A percentile compares a stretch with the other conserved stretches of the same genome.
These are phyloP conservation scores for Spilogale gracilis DNA, from an alignment of 2,113 vertebrate genomes.

Conservation along the genomic window DNA sequence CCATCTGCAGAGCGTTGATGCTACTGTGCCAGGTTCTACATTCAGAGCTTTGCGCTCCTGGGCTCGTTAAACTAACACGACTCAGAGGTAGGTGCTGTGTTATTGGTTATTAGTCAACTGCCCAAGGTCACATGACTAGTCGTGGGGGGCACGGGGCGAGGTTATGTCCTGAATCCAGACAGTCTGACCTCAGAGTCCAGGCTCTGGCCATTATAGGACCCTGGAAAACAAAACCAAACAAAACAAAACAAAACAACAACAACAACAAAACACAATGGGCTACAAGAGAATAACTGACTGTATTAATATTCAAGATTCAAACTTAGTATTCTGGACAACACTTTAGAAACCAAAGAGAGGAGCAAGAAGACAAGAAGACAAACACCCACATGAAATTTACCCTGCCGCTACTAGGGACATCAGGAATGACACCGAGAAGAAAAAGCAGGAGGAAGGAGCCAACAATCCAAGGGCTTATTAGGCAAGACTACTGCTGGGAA, in stretches of 20 bases:
- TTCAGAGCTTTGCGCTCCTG: fast-evolving
- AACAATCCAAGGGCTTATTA: not conserved
- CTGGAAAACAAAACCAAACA: not conserved
- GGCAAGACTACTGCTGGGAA: not conserved
- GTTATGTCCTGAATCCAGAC: not conserved
- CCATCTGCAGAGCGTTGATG: too few relatives aligned
- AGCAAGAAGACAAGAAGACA: not conserved
- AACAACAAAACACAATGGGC: not conserved
- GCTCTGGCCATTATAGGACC: fast-evolving
- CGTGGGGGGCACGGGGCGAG: fast-evolving
- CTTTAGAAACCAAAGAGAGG: not conserved
- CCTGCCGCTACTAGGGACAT: not conserved
- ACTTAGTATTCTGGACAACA: not conserved
- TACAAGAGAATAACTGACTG: too few relatives aligned
- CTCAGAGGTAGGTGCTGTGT: not conserved
- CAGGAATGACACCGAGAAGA: not conserved
- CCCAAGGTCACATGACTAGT: not conserved
- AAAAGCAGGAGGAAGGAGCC: not conserved
- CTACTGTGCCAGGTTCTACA: fast-evolving
- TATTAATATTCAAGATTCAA: too few relatives aligned
- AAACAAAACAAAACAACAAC: too few relatives aligned
- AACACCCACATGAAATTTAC: not conserved
- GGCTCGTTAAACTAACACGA: not conserved
- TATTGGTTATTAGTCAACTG: too few relatives aligned
- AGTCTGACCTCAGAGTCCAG: fast-evolving